phyloP scores from a whole-genome alignment of 1,140 invertebrate genomes.

The Pogonomyrmex californicus region DNA sequence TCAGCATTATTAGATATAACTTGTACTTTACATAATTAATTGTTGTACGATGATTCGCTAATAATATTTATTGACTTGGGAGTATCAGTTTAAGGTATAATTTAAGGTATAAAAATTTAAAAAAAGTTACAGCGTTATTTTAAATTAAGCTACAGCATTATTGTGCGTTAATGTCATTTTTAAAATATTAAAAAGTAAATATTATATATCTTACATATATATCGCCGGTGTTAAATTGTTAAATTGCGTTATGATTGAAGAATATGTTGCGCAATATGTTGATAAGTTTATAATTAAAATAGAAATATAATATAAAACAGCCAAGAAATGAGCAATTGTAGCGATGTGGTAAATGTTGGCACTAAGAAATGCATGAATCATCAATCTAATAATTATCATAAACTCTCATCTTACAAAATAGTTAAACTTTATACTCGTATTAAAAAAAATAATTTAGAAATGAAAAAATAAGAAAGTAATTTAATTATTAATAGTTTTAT shows the following conservation, averaged over 20 bases:
- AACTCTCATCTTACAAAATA: neutral
- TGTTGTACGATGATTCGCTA: neutral
- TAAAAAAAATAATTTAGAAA: neutral
- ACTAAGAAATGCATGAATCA: slow-evolving; percentile 34
- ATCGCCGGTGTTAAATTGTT: neutral
- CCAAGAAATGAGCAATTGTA: slow-evolving; percentile 20
- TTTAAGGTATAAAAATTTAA: neutral
- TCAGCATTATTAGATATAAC: neutral
- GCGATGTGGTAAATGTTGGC: slow-evolving; percentile 41
- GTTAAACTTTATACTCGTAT: neutral
- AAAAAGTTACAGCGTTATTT: neutral
- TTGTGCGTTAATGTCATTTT: neutral
- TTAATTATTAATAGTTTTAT: too few relatives aligned
- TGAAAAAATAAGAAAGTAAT: neutral
- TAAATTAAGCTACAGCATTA: neutral
- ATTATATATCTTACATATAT: neutral
- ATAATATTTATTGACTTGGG: neutral
- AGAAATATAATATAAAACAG: slow-evolving; percentile 5
- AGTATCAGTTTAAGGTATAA: neutral
- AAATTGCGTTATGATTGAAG: slow-evolving; percentile 11
- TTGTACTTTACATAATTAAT: neutral
- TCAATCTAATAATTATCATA: slow-evolving; percentile 21
- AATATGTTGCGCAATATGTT: slow-evolving; percentile 8
- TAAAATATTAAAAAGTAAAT: neutral
- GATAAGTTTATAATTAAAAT: slow-evolving; percentile 28